Base-by-base conservation (phyloP, 2,113 vertebrate genomes). In the Muntiacus muntjak region DNA sequence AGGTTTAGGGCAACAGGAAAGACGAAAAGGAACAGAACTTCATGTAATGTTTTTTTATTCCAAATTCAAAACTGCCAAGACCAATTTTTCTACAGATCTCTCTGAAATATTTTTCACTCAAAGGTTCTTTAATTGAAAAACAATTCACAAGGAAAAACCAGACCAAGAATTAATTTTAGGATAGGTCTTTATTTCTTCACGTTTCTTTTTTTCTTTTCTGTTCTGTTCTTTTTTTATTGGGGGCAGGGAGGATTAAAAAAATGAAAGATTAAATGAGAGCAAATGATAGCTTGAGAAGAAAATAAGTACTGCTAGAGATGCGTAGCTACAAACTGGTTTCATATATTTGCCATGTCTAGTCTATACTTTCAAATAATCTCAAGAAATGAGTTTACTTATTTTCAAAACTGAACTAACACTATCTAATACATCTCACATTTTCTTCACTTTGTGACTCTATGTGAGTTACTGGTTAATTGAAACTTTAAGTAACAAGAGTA, bases 361-460 rank as follows among this genome's bases (percentile, higher is more conserved):
- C 25, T 55, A 4, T 47, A 94, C 50, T 95, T 52, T 78, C n/a
- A 95, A 82, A 95, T 67, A 78, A 85, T 17, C 28, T 76, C 43
- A 94, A 92, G 57, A 96, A 95, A 94, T 78, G 9, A 78, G 8
- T 88, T 87, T 58, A 64, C 15, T 87, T 91, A 91, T 91, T 94
- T 94, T 92, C 71, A 92, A 95, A 89, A 86, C 13, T 82, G 16
- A 97, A 96, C 86, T 47, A 81, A n/a, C 43, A 82, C 11, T 83
- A 90, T 19, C 3, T 76, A 58, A 64, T 50, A 54, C 3, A 58
- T 3, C n/a, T 95, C 52, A 86, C 1, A 8, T 79, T 96, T 93
- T 96, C 30, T 88, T 47, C 43, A 87, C 33, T 15, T 45, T 45
- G 40, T 43, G 60, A 90, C 16, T 82, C 43, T 85, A 81, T 76